Evolutionary conservation across 2,797 vertebrate genomes (phyloP).

Genomic region (Phoeniculus purpureus): DNA sequence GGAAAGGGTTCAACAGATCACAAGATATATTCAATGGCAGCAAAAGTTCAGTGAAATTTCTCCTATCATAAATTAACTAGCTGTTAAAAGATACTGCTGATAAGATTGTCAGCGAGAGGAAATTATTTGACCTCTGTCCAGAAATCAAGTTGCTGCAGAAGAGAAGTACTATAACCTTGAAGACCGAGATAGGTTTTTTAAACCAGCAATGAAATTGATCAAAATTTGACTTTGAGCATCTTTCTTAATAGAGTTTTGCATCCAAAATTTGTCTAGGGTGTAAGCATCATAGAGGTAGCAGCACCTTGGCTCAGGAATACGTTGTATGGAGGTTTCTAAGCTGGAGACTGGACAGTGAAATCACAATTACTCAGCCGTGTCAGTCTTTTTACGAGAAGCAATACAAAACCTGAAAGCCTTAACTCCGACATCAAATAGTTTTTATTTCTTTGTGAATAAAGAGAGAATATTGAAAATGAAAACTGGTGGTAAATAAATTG

Average conservation of each 20-base stretch:
- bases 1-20: not conserved
- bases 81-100: slow-evolving; percentile 38
- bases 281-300: not conserved
- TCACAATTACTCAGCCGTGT: not conserved
- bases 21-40: not conserved
- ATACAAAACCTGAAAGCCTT: not conserved
- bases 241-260: not conserved
- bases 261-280: not conserved
- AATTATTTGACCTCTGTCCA: slow-evolving; percentile 11
- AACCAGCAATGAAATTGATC: not conserved
- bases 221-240: not conserved
- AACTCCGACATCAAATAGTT: not conserved
- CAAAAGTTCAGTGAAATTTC: not conserved
- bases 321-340: not conserved
- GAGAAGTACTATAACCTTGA: not conserved
- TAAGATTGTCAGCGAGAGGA: slow-evolving; percentile 28
- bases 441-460: not conserved
- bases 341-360: not conserved
- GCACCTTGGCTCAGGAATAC: not conserved
- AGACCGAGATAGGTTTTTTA: not conserved
- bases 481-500: not conserved
- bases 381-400: not conserved
- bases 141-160: not conserved
- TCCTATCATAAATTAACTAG: not conserved
- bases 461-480: not conserved